Conservation (phyloP, 37 sponge, comb jelly and placozoan genomes). For the Geodia barretti region DNA sequence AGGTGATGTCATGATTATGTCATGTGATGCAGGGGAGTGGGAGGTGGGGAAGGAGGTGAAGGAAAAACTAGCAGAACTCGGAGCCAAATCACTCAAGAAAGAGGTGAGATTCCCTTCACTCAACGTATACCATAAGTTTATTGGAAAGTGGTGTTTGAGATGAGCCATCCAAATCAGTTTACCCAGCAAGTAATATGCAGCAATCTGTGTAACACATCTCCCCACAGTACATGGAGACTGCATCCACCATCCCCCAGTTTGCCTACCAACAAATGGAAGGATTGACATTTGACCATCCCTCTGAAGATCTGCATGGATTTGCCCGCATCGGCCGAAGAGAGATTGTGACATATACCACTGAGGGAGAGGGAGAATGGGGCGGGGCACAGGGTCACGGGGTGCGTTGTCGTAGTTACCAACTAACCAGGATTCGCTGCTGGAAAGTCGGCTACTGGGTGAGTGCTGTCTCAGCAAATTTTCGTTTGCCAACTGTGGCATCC, state of each 20-base stretch:
- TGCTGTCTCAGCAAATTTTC: not conserved
- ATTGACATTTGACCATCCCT: slow-evolving; percentile 22
- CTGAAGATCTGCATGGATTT: slow-evolving; percentile 13
- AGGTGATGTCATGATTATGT: not conserved
- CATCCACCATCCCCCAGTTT: slow-evolving; percentile 14
- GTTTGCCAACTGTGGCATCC: not conserved
- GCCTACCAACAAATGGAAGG: slow-evolving; percentile 37
- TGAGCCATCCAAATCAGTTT: not conserved
- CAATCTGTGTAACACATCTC: not conserved
- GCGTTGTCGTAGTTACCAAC: slow-evolving; percentile 6
- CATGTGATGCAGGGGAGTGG: not conserved
- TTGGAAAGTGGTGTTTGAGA: not conserved
- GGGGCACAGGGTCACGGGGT: not conserved
- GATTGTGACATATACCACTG: slow-evolving; percentile 34
- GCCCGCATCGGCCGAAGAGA: slow-evolving; percentile 40
- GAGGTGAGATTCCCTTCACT: slow-evolving; percentile 24
- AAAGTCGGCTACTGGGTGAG: slow-evolving; percentile 38
- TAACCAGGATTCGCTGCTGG: slow-evolving; percentile 58
- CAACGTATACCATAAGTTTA: not conserved
- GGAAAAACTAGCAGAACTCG: slow-evolving; percentile 11
- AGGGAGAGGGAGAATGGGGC: not conserved
- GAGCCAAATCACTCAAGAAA: slow-evolving; percentile 52
- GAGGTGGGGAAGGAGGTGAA: not conserved
- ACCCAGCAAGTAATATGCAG: not conserved
- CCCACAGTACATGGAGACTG: slow-evolving; percentile 39